A percentile compares a stretch with the other conserved stretches of the same genome.
Evolutionary conservation across 2,797 vertebrate genomes (phyloP).

Genomic region (Anabacerthia variegaticeps): DNA sequence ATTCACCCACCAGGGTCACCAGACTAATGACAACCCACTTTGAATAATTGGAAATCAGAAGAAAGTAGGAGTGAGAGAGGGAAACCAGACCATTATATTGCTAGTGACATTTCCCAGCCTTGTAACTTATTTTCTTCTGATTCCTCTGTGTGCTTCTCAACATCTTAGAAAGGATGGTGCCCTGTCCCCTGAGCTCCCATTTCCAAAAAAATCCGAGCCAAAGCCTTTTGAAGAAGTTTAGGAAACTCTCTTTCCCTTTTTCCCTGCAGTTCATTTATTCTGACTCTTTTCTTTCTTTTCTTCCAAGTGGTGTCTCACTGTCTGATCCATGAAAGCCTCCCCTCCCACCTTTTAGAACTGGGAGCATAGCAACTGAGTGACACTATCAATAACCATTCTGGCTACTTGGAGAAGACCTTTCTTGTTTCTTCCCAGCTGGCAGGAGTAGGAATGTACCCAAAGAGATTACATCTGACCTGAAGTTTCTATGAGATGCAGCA

Average conservation of each 20-base stretch:
- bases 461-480: not conserved
- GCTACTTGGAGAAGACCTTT: not conserved
- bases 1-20: not conserved
- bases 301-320: not conserved
- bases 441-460: not conserved
- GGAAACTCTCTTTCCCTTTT: not conserved
- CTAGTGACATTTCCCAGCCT: not conserved
- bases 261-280: not conserved
- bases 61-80: not conserved
- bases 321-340: not conserved
- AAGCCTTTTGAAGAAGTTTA: not conserved
- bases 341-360: not conserved
- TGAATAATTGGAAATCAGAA: not conserved
- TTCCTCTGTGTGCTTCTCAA: not conserved
- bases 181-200: not conserved
- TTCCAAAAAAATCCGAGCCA: not conserved
- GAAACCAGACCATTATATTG: not conserved
- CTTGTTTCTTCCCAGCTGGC: not conserved
- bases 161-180: not conserved
- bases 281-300: not conserved
- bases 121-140: not conserved
- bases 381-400: not conserved
- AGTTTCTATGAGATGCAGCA: not conserved
- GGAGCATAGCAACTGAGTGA: not conserved
- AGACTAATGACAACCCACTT: conserved; percentile 13